A percentile compares a stretch with the other conserved stretches of the same genome.
phyloP scores from a whole-genome alignment of 2,888 invertebrate genomes.

The Coleophora deauratella region DNA sequence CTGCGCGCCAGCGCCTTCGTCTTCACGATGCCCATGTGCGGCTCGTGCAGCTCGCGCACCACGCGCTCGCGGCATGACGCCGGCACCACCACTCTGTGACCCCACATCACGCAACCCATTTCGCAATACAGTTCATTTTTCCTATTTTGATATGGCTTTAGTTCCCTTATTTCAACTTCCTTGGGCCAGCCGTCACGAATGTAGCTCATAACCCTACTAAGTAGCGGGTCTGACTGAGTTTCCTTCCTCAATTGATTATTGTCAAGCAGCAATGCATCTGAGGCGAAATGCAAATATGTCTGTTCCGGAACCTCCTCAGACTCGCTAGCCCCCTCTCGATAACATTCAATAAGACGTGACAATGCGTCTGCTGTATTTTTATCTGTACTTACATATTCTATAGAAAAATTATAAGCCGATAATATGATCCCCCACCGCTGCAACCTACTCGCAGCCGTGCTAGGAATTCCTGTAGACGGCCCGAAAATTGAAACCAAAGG shows the following conservation, averaged over 20 bases:
- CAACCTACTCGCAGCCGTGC: slow-evolving; percentile 9
- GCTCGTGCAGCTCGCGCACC: not conserved
- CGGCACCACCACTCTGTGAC: not conserved
- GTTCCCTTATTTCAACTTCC: not conserved
- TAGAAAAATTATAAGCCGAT: slow-evolving; percentile 5
- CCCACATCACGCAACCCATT: not conserved
- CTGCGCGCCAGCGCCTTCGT: not conserved
- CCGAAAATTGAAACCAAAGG: slow-evolving; percentile 8
- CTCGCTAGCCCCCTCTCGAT: no score
- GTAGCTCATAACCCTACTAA: slow-evolving; percentile 1
- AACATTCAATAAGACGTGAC: not conserved
- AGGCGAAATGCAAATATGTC: slow-evolving; percentile 8
- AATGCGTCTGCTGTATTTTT: slow-evolving; percentile 8
- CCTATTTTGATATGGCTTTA: not conserved
- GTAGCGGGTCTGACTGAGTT: not conserved
- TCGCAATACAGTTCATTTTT: not conserved
- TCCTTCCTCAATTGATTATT: not conserved
- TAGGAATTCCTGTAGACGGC: slow-evolving; percentile 3
- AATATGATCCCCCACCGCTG: slow-evolving; percentile 10
- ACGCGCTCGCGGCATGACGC: not conserved
- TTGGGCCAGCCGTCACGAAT: not conserved
- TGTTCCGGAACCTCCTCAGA: slow-evolving; percentile 1
- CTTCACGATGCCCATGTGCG: no score
- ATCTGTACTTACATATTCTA: slow-evolving; percentile 8
- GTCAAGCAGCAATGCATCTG: slow-evolving; percentile 4